phyloP scores from a whole-genome alignment of 2,888 invertebrate species.

The Acanthosepion pharaonis region DNA sequence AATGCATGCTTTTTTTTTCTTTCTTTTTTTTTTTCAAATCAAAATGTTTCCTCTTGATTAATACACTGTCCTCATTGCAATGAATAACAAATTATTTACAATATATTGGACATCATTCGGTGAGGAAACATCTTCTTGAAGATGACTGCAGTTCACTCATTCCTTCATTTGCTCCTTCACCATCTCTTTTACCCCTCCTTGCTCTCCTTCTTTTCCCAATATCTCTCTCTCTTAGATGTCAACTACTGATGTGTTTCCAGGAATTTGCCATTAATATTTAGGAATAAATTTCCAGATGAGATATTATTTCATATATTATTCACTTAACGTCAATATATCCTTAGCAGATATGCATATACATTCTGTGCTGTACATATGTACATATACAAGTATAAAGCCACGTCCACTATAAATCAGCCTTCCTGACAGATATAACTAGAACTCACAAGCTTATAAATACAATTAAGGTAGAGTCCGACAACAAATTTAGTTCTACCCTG shows the following conservation, averaged over 20 bases:
- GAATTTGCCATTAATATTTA: conserved; percentile 23
- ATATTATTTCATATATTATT: conserved; percentile 9
- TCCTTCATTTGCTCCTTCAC: too few relatives aligned
- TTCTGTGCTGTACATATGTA: not conserved
- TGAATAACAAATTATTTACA: conserved; percentile 15
- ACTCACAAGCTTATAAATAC: not conserved
- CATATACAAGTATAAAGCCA: not conserved
- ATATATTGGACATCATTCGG: not conserved
- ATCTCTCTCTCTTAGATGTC: not conserved
- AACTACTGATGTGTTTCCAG: not conserved
- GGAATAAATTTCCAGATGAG: conserved; percentile 33
- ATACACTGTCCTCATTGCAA: not conserved
- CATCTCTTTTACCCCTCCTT: not conserved
- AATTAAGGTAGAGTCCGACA: not conserved
- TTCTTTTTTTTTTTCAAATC: too few relatives aligned
- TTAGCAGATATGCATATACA: not conserved
- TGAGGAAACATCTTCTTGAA: not conserved
- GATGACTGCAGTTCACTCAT: not conserved
- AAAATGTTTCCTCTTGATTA: not conserved
- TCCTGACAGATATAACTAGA: not conserved
- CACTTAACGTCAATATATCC: conserved; percentile 2
- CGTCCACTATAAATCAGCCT: not conserved
- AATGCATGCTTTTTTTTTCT: too few relatives aligned
- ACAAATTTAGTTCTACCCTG: not conserved
- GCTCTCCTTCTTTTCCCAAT: not conserved